Evolutionary conservation across 2,797 vertebrate genomes (phyloP).

Genomic region (Okamejei kenojei): DNA sequence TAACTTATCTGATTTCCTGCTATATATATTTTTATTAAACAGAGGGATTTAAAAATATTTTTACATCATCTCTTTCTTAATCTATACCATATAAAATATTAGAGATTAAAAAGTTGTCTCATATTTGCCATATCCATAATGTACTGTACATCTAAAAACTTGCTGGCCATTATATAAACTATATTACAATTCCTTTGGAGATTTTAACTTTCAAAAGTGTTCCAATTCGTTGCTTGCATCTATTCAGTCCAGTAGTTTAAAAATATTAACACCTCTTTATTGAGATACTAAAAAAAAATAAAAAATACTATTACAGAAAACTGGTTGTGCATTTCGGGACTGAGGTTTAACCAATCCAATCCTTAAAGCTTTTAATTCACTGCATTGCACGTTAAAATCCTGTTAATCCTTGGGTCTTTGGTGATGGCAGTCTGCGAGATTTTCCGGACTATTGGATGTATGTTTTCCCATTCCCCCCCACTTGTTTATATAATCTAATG

Average conservation of each 20-base stretch:
- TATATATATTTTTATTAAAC: conserved; percentile 34
- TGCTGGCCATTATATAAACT: conserved; percentile 1
- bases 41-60: conserved; percentile 34
- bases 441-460: no score
- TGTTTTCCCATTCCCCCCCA: no score
- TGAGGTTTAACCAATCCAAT: not conserved
- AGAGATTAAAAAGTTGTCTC: conserved; percentile 16
- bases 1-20: conserved; percentile 39
- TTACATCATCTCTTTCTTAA: conserved; percentile 35
- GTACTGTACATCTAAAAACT: conserved; percentile 23
- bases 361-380: not conserved
- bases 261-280: not conserved
- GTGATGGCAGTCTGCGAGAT: no score
- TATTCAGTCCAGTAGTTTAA: not conserved
- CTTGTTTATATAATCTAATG: no score
- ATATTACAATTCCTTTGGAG: not conserved
- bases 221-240: not conserved
- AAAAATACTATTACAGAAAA: not conserved
- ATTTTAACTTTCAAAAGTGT: not conserved
- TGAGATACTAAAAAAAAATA: not conserved
- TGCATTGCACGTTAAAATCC: no score
- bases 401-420: no score
- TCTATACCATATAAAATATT: conserved; percentile 20
- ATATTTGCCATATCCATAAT: not conserved
- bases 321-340: not conserved